These are phyloP conservation scores for Sternarchorhynchus goeldii DNA, from an alignment of 2,797 vertebrate genomes.

Conservation along the genomic window DNA sequence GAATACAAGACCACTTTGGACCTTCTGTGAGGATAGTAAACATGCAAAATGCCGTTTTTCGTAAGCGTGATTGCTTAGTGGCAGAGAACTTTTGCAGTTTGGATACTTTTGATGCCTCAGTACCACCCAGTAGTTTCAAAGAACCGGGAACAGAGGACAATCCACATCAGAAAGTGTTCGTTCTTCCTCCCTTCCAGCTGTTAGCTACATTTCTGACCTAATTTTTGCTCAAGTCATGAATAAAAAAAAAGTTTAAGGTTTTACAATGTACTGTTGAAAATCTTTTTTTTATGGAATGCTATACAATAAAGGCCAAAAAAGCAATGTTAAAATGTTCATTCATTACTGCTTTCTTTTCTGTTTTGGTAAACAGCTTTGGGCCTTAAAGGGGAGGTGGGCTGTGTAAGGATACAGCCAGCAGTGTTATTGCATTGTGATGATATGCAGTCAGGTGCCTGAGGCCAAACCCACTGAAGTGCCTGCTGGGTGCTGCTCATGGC, in stretches of 20 bases:
- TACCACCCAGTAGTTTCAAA: too few species aligned
- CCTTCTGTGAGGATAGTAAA: conserved; percentile 9
- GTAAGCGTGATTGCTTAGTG: not conserved
- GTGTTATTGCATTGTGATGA: conserved; percentile 20
- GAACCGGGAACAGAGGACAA: not conserved
- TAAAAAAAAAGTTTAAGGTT: too few species aligned
- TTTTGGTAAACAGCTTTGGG: not conserved
- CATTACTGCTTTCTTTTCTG: not conserved
- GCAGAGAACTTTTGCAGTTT: not conserved
- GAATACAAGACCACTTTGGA: conserved; percentile 1
- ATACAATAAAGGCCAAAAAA: not conserved
- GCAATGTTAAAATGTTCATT: not conserved
- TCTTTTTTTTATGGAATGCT: too few species aligned
- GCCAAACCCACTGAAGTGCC: not conserved
- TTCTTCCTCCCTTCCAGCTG: too few species aligned
- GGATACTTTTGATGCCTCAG: not conserved
- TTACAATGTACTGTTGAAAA: too few species aligned
- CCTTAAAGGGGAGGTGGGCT: not conserved
- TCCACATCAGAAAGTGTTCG: too few species aligned
- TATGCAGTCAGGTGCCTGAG: conserved; percentile 14
- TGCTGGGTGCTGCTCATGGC: not conserved
- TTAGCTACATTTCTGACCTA: too few species aligned
- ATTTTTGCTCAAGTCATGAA: too few species aligned
- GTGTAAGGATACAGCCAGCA: not conserved
- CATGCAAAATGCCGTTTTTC: not conserved